These are phyloP conservation scores for Nemotelus nigrinus DNA, from an alignment of 2,888 invertebrate genomes.

Conservation along the genomic window DNA sequence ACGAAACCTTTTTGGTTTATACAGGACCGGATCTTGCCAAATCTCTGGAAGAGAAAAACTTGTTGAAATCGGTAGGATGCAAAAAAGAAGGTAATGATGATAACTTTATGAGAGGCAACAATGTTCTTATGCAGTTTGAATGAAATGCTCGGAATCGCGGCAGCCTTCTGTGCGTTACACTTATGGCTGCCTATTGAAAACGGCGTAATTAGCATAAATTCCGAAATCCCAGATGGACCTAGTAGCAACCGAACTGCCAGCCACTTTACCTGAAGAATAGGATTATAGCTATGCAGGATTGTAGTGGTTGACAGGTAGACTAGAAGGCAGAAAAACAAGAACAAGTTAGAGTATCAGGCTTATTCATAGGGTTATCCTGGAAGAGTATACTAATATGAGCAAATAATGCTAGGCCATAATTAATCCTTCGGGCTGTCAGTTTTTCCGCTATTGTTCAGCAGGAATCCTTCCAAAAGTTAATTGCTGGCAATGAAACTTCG, in stretches of 20 bases:
- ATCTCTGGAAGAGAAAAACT: background rate
- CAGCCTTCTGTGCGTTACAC: slow-evolving; percentile 3
- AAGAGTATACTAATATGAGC: background rate
- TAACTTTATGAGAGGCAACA: slow-evolving; percentile 41
- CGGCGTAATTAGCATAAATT: slow-evolving; percentile 37
- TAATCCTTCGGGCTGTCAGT: slow-evolving; percentile 21
- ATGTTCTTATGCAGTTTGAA: slow-evolving; percentile 18
- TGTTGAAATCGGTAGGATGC: slow-evolving; percentile 6
- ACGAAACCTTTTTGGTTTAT: slow-evolving; percentile 15
- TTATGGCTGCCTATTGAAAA: slow-evolving; percentile 33
- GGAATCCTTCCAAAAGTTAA: slow-evolving; percentile 24
- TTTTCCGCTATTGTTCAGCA: slow-evolving; percentile 8
- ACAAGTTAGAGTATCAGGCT: background rate
- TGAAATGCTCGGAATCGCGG: slow-evolving; percentile 5
- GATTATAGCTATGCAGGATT: slow-evolving; percentile 5
- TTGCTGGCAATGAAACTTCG: background rate
- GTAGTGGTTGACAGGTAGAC: background rate
- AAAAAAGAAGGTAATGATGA: slow-evolving; percentile 38
- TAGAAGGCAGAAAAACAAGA: background rate
- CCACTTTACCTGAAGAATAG: slow-evolving; percentile 38
- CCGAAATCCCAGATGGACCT: slow-evolving; percentile 40
- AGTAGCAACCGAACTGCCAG: background rate
- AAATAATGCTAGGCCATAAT: slow-evolving; percentile 21
- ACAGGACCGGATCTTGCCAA: background rate
- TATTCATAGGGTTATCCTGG: background rate